phyloP scores from a whole-genome alignment of 2,113 vertebrate genomes.

The Calidris pugnax region DNA sequence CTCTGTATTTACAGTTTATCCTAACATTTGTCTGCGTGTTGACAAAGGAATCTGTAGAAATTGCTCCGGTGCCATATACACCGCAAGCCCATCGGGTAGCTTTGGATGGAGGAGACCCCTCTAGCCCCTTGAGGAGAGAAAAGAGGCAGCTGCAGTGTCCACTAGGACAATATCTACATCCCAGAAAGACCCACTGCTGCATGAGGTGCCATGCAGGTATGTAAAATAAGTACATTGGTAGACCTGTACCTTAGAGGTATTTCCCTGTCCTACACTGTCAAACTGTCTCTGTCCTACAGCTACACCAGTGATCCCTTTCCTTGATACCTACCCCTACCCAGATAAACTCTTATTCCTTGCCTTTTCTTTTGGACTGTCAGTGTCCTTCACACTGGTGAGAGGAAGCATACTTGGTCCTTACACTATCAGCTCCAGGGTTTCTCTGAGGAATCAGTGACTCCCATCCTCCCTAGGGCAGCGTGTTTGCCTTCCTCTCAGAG shows the following conservation, averaged over 20 bases:
- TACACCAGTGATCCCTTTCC: not conserved
- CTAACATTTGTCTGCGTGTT: slow-evolving; percentile 20
- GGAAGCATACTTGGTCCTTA: not conserved
- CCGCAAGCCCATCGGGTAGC: not conserved
- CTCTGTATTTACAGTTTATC: slow-evolving; percentile 34
- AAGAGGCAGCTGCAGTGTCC: slow-evolving; percentile 16
- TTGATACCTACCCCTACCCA: not conserved
- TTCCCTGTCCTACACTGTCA: not conserved
- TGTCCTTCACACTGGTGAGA: not conserved
- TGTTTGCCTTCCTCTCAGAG: not conserved
- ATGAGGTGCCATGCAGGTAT: slow-evolving; percentile 64
- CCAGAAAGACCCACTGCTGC: slow-evolving; percentile 60
- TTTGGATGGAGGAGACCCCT: not conserved
- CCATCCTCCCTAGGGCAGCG: accelerated
- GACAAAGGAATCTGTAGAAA: slow-evolving; percentile 8
- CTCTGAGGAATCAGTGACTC: not conserved
- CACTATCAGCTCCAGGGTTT: not conserved
- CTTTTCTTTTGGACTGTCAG: not conserved
- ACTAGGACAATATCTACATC: slow-evolving; percentile 57
- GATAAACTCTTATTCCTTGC: not conserved
- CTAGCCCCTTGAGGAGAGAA: not conserved
- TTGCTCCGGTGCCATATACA: not conserved
- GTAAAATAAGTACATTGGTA: not conserved
- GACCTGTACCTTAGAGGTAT: not conserved
- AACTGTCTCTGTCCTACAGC: not conserved